phyloP scores from a whole-genome alignment of 2,113 vertebrate species.

The Sorex araneus region DNA sequence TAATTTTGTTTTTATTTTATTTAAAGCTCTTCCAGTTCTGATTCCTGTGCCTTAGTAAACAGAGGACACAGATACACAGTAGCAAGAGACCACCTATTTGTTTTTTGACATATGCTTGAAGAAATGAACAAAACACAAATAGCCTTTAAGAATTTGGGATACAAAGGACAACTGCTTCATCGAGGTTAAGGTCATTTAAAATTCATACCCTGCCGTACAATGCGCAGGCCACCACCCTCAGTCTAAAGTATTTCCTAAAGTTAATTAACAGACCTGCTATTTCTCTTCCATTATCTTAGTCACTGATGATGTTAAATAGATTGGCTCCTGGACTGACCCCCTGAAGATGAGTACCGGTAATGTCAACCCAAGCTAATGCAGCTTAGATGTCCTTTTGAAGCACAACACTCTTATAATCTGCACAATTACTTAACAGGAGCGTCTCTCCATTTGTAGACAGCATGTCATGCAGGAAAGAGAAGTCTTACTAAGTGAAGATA shows the following conservation, averaged over 20 bases:
- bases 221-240: not conserved
- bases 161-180: conserved; percentile 62
- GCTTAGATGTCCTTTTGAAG: conserved; percentile 57
- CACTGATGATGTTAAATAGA: conserved; percentile 75
- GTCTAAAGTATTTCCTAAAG: conserved; percentile 63
- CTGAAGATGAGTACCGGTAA: conserved; percentile 54
- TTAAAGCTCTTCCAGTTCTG: not conserved
- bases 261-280: conserved; percentile 64
- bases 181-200: conserved; percentile 64
- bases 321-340: conserved; percentile 65
- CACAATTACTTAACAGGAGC: conserved; percentile 69
- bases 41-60: not conserved
- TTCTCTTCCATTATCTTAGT: conserved; percentile 72
- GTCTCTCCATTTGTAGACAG: conserved; percentile 71
- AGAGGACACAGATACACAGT: not conserved
- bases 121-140: conserved; percentile 5
- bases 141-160: conserved; percentile 53
- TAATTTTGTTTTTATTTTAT: not conserved
- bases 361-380: conserved; percentile 58
- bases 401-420: conserved; percentile 57
- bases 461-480: conserved; percentile 61
- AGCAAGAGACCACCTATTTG: conserved; percentile 35
- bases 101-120: conserved; percentile 59
- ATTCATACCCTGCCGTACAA: conserved; percentile 40
- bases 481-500: conserved; percentile 69